Evolutionary conservation across 1,140 invertebrate genomes (phyloP), one percentile per base, ranked within the genome.

Genomic region (Zaprionus kolodkinae): DNA sequence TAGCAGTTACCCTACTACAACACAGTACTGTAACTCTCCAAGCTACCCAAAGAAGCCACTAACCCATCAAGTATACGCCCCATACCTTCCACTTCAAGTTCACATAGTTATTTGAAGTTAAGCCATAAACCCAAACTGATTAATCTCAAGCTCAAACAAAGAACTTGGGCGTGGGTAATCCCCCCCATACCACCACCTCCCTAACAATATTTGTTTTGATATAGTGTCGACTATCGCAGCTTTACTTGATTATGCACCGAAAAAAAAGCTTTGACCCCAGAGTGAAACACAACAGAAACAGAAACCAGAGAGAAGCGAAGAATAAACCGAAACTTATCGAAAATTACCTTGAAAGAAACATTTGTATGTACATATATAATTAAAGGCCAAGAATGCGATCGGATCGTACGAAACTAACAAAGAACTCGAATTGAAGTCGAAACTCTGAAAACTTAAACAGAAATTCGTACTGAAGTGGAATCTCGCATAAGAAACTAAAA

Each of bases 401-500:
- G 45, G 45, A 50, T 50, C 45, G 45, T 12, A 17, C 17, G 52
- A 33, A n/a, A 33, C 21, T 55, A 55, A 33, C 52, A 55, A 33
- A 55, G 52, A 55, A 55, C 52, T 30, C 5, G 21, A 33, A 25
- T 27, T 55, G 13, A 55, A 55, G 27, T 27, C 25, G 21, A 55
- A 55, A 25, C 25, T 55, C 9, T 55, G 12, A 55, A 33, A 33
- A 13, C n/a, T 55, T 12, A 33, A 63, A 62, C 36, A 60, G 10
- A 71, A 71, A 70, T 2, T 6, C 7, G 33, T 50, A 40, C 60
- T 52, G 2, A 35, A 67, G 40, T 45, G 40, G 40, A 45, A 45
- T 15, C 40, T 45, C 13, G 40, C 13, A n/a, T 65, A 68, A 68
- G 69, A 72, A 55, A 50, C 17, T 40, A 13, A 35, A 15, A 60